Base-by-base conservation (phyloP, 2,113 vertebrate species). In the Clarias magur region DNA sequence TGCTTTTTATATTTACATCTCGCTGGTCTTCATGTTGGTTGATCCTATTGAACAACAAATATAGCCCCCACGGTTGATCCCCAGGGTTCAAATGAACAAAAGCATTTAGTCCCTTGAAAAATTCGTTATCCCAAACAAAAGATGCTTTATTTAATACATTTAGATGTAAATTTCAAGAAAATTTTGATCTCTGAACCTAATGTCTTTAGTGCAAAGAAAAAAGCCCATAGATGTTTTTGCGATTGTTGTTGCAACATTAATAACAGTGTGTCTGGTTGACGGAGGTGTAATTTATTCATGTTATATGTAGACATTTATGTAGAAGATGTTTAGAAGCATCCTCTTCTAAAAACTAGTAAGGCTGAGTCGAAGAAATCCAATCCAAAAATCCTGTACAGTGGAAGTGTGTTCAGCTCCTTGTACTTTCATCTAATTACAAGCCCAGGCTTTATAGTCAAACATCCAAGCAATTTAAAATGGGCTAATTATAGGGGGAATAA, bases 401-500 rank as follows among this genome's bases (percentile, higher is more conserved):
- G 34, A 86, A 21, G 78, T 54, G 63, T 85, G 62, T 3, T 38
- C 85, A 75, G 82, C 86, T 87, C 90, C 67, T 84, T 23, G 85
- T 88, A 91, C 90, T 80, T 88, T 84, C 84, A 92, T 93, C 86
- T 85, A 84, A 92, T 93, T 92, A 91, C 63, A 91, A 91, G 83
- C 57, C 53, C 82, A 62, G 75, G 76, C 59, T 88, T 79, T 80
- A 42, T 82, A 86, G 79, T 91, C 88, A 90, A 90, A 92, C 83
- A 88, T 80, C n/a, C 4, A 80, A 80, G 91, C 80, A 67, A 65
- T 90, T 86, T 59, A 91, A 90, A 89, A 89, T 83, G n/a, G 30
- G 65, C 83, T 89, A 91, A 92, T 91, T 91, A 85, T 57, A n/a
- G 73, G 17, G 57, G 38, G 27, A 89, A 90, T 88, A 81, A 89